A percentile compares a stretch with the other conserved stretches of the same genome.
Conservation (phyloP, 1,140 invertebrate genomes). For the Nephila pilipes region DNA sequence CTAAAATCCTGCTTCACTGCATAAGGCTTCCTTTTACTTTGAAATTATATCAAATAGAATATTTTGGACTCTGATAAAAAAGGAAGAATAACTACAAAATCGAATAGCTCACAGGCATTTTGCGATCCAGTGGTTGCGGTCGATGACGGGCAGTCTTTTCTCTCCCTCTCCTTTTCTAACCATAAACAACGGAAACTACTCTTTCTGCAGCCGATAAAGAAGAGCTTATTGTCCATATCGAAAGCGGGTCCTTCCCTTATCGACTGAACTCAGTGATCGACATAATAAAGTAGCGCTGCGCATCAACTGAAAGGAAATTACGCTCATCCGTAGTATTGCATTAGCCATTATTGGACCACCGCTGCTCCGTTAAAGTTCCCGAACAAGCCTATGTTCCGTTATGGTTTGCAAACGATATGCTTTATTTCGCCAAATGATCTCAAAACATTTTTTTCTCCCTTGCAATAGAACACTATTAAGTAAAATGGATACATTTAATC, state of each 20-base stretch:
- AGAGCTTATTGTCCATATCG: slow-evolving; percentile 50
- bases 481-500: background rate
- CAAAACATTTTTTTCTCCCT: background rate
- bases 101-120: background rate
- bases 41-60: background rate
- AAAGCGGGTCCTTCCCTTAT: slow-evolving; percentile 30
- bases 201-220: slow-evolving; percentile 49
- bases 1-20: background rate
- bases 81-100: background rate
- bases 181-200: slow-evolving; percentile 31
- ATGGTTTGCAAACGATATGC: slow-evolving; percentile 34
- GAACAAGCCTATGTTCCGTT: background rate
- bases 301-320: slow-evolving; percentile 46
- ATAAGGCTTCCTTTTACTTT: background rate
- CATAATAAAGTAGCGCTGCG: slow-evolving; percentile 3
- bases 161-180: background rate
- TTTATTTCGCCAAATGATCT: background rate
- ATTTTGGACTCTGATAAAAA: background rate
- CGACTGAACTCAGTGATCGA: slow-evolving; percentile 32
- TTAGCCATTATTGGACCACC: slow-evolving; percentile 26
- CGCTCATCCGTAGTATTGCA: slow-evolving; percentile 12
- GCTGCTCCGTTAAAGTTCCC: background rate
- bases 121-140: background rate
- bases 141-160: slow-evolving; percentile 21
- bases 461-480: background rate